Evolutionary conservation across 2,797 vertebrate species (phyloP).

Genomic region (Lycodopsis pacificus): DNA sequence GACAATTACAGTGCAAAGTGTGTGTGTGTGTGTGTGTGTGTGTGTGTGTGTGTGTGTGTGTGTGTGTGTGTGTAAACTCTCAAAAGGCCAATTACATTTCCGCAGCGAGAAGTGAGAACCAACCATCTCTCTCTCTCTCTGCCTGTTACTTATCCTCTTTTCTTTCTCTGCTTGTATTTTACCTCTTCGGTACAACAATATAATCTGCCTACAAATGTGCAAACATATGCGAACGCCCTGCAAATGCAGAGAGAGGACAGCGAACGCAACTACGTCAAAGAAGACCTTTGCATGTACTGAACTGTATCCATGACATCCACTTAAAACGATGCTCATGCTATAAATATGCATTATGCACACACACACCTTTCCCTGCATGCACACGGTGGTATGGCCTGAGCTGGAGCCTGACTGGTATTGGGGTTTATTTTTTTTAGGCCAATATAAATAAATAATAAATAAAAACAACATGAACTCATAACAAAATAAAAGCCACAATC

Average conservation of each 20-base stretch:
- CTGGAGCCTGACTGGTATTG: neutral
- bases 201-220: conserved; percentile 23
- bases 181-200: neutral
- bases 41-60: conserved; percentile 41
- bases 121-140: neutral
- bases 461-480: too few species aligned
- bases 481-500: neutral
- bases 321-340: conserved; percentile 29
- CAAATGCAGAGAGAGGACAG: neutral
- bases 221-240: neutral
- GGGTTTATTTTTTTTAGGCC: neutral
- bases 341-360: conserved; percentile 13
- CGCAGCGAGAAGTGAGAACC: conserved; percentile 9
- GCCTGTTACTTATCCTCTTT: neutral
- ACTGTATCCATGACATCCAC: conserved; percentile 11
- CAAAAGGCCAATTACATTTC: conserved; percentile 53
- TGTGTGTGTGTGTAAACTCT: conserved; percentile 46
- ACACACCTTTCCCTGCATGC: neutral
- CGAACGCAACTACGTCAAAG: conserved; percentile 17
- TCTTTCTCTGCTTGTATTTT: neutral
- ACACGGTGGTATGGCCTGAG: neutral
- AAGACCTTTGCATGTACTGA: neutral
- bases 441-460: neutral
- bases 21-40: conserved; percentile 40
- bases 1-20: conserved; percentile 29